These are phyloP conservation scores for Melinopterus prodromus DNA, from an alignment of 2,888 invertebrate genomes.

Conservation along the genomic window DNA sequence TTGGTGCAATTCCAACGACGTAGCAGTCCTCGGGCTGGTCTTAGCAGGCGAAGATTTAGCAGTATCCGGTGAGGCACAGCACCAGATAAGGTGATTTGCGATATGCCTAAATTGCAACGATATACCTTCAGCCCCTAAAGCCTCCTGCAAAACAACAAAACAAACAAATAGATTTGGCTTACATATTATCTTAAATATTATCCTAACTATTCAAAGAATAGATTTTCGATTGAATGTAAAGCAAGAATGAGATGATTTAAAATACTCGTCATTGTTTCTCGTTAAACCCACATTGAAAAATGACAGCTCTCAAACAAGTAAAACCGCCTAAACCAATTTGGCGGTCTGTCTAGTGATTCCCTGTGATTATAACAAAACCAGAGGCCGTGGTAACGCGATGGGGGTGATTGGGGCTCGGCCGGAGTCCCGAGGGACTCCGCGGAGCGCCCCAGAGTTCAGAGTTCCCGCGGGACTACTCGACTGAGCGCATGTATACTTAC, in stretches of 20 bases:
- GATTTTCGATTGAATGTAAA: no score
- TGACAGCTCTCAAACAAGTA: neutral
- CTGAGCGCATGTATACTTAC: neutral
- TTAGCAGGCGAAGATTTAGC: constrained; percentile 62
- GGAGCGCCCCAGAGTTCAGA: neutral
- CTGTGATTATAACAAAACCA: constrained; percentile 4
- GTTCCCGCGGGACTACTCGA: neutral
- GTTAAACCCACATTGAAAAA: neutral
- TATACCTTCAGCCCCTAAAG: constrained; percentile 83
- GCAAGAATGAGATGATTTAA: no score
- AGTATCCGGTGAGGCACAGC: constrained; percentile 59
- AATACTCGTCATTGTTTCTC: no score
- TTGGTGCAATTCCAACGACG: constrained; percentile 65
- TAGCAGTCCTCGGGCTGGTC: constrained; percentile 58
- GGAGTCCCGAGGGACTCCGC: neutral
- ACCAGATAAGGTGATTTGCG: constrained; percentile 81
- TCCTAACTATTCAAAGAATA: no score
- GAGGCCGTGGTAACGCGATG: neutral
- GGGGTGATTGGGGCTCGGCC: neutral
- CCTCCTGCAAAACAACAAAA: constrained; percentile 66
- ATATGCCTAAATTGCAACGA: constrained; percentile 89
- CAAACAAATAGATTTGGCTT: constrained; percentile 22
- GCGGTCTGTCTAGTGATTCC: neutral
- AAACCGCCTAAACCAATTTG: neutral
- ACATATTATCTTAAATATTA: no score